phyloP scores from a whole-genome alignment of 2,888 invertebrate species.

The Argyresthia goedartella region DNA sequence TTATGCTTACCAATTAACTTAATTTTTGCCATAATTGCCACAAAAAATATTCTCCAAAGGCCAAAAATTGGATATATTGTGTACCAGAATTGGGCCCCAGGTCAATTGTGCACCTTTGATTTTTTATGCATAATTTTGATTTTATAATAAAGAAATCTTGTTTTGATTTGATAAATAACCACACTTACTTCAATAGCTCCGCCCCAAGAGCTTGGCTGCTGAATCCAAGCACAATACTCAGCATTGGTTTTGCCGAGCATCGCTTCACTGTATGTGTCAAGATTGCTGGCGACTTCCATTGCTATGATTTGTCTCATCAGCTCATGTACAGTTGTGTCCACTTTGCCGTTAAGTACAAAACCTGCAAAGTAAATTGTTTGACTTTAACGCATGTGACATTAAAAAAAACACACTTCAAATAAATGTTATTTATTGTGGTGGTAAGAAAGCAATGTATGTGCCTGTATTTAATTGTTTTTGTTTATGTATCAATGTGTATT shows the following conservation, averaged over 20 bases:
- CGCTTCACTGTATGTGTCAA: constrained; percentile 85
- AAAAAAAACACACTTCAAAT: neutral
- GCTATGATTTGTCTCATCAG: constrained; percentile 91
- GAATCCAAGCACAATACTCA: constrained; percentile 93
- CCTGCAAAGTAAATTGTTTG: constrained; percentile 40
- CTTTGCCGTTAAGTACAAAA: constrained; percentile 80
- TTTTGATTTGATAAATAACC: too few species aligned
- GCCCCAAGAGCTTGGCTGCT: constrained; percentile 91
- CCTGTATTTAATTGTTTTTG: too few species aligned
- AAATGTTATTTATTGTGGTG: neutral
- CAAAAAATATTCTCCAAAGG: too few species aligned
- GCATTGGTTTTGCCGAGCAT: constrained; percentile 86
- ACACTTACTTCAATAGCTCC: constrained; percentile 87
- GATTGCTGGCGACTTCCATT: constrained; percentile 82
- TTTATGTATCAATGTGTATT: too few species aligned
- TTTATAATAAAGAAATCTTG: too few species aligned
- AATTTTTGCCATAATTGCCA: too few species aligned
- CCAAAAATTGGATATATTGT: too few species aligned
- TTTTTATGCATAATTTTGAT: too few species aligned
- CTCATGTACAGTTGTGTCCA: constrained; percentile 79
- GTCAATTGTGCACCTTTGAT: too few species aligned
- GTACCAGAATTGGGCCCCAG: too few species aligned
- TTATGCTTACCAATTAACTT: too few species aligned
- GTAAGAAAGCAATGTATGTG: too few species aligned
- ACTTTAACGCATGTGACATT: neutral